A percentile compares a stretch with the other conserved stretches of the same genome.
phyloP scores from a whole-genome alignment of 30 jellyfish, hydroid and myxozoan genomes.

The Aurelia sp. region DNA sequence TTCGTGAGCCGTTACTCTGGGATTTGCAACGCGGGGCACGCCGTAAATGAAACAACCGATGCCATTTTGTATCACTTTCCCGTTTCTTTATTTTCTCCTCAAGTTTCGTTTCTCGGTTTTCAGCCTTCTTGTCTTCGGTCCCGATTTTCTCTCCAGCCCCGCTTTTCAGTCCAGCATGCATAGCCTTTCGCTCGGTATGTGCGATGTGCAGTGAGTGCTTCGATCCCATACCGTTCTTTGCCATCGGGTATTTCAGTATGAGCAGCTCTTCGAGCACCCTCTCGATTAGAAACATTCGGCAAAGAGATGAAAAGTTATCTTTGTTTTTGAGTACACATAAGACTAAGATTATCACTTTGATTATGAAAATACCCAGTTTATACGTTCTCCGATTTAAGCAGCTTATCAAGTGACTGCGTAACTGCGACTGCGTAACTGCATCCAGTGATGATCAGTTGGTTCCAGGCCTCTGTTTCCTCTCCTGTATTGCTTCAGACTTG shows the following conservation, averaged over 20 bases:
- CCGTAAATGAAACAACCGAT: conserved; percentile 19
- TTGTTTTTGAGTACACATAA: not conserved
- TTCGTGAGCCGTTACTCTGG: conserved; percentile 21
- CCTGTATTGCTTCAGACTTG: too few species aligned
- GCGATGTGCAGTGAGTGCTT: conserved; percentile 20
- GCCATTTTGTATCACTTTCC: conserved; percentile 15
- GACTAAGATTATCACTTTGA: not conserved
- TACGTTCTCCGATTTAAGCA: too few species aligned
- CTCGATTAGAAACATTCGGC: conserved; percentile 50
- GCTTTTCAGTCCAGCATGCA: not conserved
- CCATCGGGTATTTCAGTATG: conserved; percentile 13
- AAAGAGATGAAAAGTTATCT: not conserved
- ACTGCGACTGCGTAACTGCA: too few species aligned
- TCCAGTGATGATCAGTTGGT: too few species aligned
- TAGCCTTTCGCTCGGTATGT: too few species aligned
- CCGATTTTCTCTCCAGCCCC: conserved; percentile 4
- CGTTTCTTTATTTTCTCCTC: conserved; percentile 6
- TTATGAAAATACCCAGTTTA: too few species aligned
- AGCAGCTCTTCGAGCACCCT: conserved; percentile 6
- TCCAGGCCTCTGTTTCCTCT: too few species aligned
- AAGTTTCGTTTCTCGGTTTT: not conserved
- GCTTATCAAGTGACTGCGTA: too few species aligned
- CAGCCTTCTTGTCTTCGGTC: not conserved
- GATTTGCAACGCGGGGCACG: conserved; percentile 9
- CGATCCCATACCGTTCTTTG: conserved; percentile 19